These are phyloP conservation scores for Nezara viridula DNA, from an alignment of 2,888 invertebrate genomes.

Conservation along the genomic window DNA sequence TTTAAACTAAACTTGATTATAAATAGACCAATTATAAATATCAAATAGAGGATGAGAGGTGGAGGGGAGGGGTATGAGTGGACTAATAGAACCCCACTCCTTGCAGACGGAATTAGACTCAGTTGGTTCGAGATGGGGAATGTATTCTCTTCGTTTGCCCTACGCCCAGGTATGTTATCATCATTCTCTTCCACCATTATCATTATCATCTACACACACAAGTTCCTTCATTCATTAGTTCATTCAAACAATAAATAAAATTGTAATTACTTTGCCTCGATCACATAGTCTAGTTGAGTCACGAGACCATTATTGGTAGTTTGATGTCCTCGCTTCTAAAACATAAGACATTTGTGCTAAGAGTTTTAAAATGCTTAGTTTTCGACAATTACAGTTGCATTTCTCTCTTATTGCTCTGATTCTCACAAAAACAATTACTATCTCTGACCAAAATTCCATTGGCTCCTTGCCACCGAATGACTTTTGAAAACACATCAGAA, in stretches of 20 bases:
- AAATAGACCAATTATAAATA: not conserved
- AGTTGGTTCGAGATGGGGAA: not conserved
- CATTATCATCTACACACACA: too few species aligned
- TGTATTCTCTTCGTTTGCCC: not conserved
- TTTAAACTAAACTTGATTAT: not conserved
- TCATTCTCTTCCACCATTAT: too few species aligned
- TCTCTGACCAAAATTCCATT: too few species aligned
- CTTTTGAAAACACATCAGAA: too few species aligned
- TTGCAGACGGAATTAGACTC: not conserved
- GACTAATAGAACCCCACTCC: not conserved
- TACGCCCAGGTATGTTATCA: not conserved
- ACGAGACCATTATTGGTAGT: not conserved
- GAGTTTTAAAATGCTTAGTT: too few species aligned
- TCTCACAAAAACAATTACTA: too few species aligned
- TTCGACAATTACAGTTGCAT: too few species aligned
- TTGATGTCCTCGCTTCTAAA: not conserved
- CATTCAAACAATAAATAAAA: too few species aligned
- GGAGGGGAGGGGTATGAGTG: not conserved
- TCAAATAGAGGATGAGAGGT: not conserved
- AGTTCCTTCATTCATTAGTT: too few species aligned
- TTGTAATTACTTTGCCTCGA: not conserved
- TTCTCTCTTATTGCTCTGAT: too few species aligned
- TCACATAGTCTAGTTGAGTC: not conserved
- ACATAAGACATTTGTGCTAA: too few species aligned
- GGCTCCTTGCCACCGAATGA: too few species aligned